phyloP scores from a whole-genome alignment of 1,140 invertebrate species.

The Brachionus sp. region DNA sequence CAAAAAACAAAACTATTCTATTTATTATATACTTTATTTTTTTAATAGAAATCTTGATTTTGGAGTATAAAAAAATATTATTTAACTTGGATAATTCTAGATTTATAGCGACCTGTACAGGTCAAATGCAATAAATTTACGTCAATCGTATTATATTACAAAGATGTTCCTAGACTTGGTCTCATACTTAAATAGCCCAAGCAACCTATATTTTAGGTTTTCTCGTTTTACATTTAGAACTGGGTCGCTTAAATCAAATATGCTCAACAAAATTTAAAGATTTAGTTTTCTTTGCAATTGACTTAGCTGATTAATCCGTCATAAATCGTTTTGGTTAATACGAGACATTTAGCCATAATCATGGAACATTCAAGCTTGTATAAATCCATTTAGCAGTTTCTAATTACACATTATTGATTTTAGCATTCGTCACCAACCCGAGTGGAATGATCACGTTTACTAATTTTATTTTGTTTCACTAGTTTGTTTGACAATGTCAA shows the following conservation, averaged over 20 bases:
- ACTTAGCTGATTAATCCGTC: not conserved
- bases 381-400: not conserved
- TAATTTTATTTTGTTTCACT: not conserved
- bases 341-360: not conserved
- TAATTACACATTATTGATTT: not conserved
- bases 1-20: too few species aligned
- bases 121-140: not conserved
- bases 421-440: not conserved
- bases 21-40: too few species aligned
- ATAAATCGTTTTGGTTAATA: not conserved
- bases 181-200: not conserved
- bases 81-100: too few species aligned
- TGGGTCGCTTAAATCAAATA: not conserved
- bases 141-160: not conserved
- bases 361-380: not conserved
- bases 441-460: constrained; percentile 3
- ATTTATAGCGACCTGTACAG: not conserved
- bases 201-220: not conserved
- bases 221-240: not conserved
- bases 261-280: not conserved
- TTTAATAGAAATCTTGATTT: too few species aligned
- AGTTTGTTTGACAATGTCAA: not conserved
- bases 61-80: too few species aligned
- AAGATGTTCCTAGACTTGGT: not conserved
- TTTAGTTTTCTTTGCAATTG: not conserved